These are phyloP conservation scores for Cossypha heuglini DNA, from an alignment of 2,797 vertebrate species.

Conservation along the genomic window DNA sequence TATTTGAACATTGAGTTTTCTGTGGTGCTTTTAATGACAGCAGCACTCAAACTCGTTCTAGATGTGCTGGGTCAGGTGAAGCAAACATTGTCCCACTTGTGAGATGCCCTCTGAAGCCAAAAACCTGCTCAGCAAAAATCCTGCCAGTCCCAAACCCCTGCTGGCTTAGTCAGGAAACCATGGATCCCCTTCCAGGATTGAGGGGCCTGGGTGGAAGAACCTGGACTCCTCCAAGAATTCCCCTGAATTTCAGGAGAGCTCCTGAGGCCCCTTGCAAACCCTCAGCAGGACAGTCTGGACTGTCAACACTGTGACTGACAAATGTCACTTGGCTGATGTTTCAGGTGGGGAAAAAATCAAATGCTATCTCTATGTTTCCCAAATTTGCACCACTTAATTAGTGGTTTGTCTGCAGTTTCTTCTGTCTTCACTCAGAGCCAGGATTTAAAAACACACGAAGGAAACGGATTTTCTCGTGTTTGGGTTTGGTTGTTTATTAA, in stretches of 20 bases:
- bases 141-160: background rate
- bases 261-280: background rate
- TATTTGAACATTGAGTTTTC: background rate
- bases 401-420: too few species aligned
- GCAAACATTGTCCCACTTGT: background rate
- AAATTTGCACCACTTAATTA: background rate
- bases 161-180: background rate
- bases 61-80: background rate
- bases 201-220: background rate
- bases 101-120: background rate
- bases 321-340: slow-evolving; percentile 18
- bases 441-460: too few species aligned
- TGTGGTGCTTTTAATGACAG: background rate
- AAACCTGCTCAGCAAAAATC: background rate
- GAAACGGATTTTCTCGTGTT: too few species aligned
- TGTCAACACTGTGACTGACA: background rate
- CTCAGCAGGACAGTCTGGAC: accelerated
- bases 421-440: too few species aligned
- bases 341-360: background rate
- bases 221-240: background rate
- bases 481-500: too few species aligned
- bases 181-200: background rate
- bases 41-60: background rate
- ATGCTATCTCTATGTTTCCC: background rate
- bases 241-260: background rate